Conservation (phyloP, 2,888 invertebrate genomes). For the Leucoma salicis region DNA sequence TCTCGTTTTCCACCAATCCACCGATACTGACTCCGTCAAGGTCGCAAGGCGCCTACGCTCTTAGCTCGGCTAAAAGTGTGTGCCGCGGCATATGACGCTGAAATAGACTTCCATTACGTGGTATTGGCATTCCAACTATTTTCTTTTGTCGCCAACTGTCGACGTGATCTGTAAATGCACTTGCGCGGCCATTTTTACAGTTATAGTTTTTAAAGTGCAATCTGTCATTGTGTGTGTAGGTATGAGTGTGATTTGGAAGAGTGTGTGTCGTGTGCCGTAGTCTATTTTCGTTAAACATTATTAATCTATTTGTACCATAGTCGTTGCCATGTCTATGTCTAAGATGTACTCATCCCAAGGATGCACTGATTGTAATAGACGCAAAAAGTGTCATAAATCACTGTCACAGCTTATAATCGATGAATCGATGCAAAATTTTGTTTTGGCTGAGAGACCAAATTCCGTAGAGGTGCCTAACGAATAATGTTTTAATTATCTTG, state of each 20-base stretch:
- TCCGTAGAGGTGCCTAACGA: conserved; percentile 16
- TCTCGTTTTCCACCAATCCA: conserved; percentile 72
- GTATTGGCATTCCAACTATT: conserved; percentile 70
- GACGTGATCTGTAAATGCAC: conserved; percentile 50
- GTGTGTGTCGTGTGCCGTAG: conserved; percentile 22
- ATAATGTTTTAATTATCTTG: conserved; percentile 17
- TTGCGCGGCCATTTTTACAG: conserved; percentile 48
- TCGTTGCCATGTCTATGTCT: conserved; percentile 44
- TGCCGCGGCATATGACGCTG: conserved; percentile 65
- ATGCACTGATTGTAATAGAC: conserved; percentile 45
- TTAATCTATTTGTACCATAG: conserved; percentile 41
- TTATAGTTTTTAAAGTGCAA: conserved; percentile 49
- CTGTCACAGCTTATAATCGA: too few relatives aligned
- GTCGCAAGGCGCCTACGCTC: conserved; percentile 78
- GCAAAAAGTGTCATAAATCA: conserved; percentile 59
- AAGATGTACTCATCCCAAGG: conserved; percentile 45
- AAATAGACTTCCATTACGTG: conserved; percentile 72
- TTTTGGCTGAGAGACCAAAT: conserved; percentile 43
- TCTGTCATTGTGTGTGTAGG: conserved; percentile 37
- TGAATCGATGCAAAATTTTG: conserved; percentile 46
- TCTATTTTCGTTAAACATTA: conserved; percentile 32
- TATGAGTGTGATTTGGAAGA: conserved; percentile 19
- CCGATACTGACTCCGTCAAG: conserved; percentile 66
- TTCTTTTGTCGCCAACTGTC: conserved; percentile 67
- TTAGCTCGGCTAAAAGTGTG: conserved; percentile 68